phyloP scores from a whole-genome alignment of 2,113 vertebrate species.

The Balaeniceps rex region DNA sequence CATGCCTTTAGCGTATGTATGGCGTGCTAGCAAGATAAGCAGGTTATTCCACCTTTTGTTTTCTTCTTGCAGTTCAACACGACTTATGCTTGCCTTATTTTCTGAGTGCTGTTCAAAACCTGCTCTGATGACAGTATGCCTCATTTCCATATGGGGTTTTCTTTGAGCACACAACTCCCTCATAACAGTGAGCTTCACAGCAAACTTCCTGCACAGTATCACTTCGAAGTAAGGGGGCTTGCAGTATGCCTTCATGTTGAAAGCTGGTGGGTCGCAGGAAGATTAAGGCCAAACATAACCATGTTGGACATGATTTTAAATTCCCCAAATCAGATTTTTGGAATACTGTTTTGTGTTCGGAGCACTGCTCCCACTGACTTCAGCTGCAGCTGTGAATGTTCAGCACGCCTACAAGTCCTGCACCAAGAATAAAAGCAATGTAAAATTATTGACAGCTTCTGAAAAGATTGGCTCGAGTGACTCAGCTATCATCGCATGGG shows the following conservation, averaged over 20 bases:
- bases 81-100: neutral
- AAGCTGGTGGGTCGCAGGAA: neutral
- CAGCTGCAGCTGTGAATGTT: neutral
- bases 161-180: neutral
- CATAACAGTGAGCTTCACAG: neutral
- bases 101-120: neutral
- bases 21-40: neutral
- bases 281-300: neutral
- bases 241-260: neutral
- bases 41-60: neutral
- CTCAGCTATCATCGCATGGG: constrained; percentile 6
- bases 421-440: constrained; percentile 19
- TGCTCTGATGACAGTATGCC: neutral
- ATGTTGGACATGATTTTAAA: neutral
- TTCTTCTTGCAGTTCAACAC: neutral
- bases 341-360: neutral
- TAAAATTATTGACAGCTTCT: constrained; percentile 25
- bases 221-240: neutral
- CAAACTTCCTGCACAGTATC: neutral
- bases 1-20: neutral
- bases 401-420: neutral
- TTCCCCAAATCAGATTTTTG: neutral
- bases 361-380: neutral
- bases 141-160: neutral
- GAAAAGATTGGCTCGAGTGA: neutral